Conservation (phyloP, 2,113 vertebrate species). For the Cebidichthys violaceus region DNA sequence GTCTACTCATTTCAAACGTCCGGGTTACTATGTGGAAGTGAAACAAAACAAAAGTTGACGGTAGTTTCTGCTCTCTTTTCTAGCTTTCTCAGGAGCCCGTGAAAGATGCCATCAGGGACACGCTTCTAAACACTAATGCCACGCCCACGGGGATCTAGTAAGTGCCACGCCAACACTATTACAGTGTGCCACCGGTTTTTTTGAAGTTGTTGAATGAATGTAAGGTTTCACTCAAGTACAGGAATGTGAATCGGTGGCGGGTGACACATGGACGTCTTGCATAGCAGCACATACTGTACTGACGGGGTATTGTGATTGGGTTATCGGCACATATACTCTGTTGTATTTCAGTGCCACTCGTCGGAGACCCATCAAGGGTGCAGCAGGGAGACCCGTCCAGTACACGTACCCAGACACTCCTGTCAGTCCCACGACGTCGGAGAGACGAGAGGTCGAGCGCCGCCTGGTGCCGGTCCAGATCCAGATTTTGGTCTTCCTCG, state of each 20-base stretch:
- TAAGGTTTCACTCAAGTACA: not conserved
- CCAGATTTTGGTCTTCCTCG: slow-evolving; percentile 78
- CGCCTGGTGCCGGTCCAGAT: slow-evolving; percentile 76
- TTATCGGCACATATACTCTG: not conserved
- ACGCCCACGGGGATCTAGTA: slow-evolving; percentile 77
- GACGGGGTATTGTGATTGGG: not conserved
- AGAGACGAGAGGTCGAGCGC: slow-evolving; percentile 58
- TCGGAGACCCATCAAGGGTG: slow-evolving; percentile 80
- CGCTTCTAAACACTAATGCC: slow-evolving; percentile 55
- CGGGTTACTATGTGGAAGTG: not conserved
- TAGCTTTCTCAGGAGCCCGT: slow-evolving; percentile 42
- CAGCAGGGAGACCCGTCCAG: slow-evolving; percentile 82
- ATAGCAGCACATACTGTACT: too few species aligned
- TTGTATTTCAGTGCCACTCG: slow-evolving; percentile 75
- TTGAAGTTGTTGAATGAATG: not conserved
- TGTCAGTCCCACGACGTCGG: slow-evolving; percentile 65
- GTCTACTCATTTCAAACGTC: not conserved
- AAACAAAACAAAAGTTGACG: not conserved
- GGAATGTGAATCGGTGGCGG: not conserved
- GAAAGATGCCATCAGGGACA: slow-evolving; percentile 61
- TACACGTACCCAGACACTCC: slow-evolving; percentile 75
- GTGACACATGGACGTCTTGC: not conserved
- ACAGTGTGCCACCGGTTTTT: not conserved
- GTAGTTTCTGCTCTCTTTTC: not conserved
- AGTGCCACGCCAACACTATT: slow-evolving; percentile 42